phyloP scores from a whole-genome alignment of 2,113 vertebrate species.

The Sminthopsis crassicaudata region DNA sequence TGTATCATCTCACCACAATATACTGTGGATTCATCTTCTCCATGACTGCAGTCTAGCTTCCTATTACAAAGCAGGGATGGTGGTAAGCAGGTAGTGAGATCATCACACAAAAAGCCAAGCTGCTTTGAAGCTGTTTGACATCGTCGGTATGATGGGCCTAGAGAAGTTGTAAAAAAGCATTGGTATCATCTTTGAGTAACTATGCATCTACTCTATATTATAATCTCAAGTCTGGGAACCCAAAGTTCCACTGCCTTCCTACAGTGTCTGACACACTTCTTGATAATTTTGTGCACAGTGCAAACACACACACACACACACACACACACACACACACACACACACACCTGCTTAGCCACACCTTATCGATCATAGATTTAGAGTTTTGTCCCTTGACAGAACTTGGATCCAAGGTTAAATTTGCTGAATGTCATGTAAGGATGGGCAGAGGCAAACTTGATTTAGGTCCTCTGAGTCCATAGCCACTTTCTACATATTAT shows the following conservation, averaged over 20 bases:
- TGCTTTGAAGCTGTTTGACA: constrained; percentile 43
- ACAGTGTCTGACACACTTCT: too few relatives aligned
- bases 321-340: neutral
- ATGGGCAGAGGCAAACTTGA: neutral
- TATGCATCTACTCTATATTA: too few relatives aligned
- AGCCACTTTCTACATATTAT: neutral
- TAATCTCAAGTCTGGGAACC: too few relatives aligned
- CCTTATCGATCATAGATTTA: neutral
- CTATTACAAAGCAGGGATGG: constrained; percentile 54
- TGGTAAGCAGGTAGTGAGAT: constrained; percentile 32
- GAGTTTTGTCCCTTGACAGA: neutral
- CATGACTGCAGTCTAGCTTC: constrained; percentile 45
- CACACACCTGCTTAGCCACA: neutral
- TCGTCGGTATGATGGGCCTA: constrained; percentile 1
- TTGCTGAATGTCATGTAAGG: neutral
- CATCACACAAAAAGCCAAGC: constrained; percentile 57
- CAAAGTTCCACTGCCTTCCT: too few relatives aligned
- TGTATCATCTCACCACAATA: constrained; percentile 55
- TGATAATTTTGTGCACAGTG: too few relatives aligned
- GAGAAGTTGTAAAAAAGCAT: neutral
- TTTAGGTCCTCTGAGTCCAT: neutral
- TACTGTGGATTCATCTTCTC: constrained; percentile 58
- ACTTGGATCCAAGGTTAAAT: neutral
- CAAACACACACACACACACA: too few relatives aligned
- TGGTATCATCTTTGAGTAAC: neutral